These are phyloP conservation scores for Leptoteleia sp. DNA, from an alignment of 1,140 invertebrate genomes.

Conservation along the genomic window DNA sequence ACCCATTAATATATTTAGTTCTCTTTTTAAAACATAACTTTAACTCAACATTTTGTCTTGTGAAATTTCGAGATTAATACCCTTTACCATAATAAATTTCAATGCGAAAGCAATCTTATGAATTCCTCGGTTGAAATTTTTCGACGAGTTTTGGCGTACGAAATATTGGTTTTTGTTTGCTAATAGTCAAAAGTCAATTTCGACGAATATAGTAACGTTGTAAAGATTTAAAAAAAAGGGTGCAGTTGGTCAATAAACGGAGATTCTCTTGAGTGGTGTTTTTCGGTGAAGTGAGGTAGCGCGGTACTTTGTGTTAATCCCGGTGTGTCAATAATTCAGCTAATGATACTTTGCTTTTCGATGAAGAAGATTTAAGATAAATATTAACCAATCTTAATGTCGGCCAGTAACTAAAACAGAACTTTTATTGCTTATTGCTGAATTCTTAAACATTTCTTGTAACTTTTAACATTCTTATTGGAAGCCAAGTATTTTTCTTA, in stretches of 20 bases:
- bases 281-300: conserved; percentile 49
- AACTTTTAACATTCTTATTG: too few species aligned
- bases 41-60: too few species aligned
- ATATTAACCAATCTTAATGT: conserved; percentile 29
- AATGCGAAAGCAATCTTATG: conserved; percentile 2
- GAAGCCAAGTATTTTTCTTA: too few species aligned
- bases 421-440: too few species aligned
- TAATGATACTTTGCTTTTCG: conserved; percentile 38
- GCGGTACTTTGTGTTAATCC: conserved; percentile 41
- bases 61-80: too few species aligned
- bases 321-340: conserved; percentile 41
- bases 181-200: conserved; percentile 40
- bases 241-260: conserved; percentile 41
- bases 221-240: conserved; percentile 33
- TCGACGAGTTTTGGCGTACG: not conserved
- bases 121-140: conserved; percentile 18
- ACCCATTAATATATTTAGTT: conserved; percentile 44
- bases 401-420: not conserved
- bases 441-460: too few species aligned
- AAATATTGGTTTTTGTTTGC: conserved; percentile 29
- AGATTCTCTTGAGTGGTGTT: conserved; percentile 10
- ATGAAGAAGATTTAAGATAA: conserved; percentile 28
- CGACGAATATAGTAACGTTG: conserved; percentile 13
- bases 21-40: not conserved
- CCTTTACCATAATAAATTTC: too few species aligned